Percentiles rank a stretch among this genome's conserved stretches.
Conservation (phyloP, 37 sponge, comb jelly and placozoan genomes). For the Trichoplax adhaerens region DNA sequence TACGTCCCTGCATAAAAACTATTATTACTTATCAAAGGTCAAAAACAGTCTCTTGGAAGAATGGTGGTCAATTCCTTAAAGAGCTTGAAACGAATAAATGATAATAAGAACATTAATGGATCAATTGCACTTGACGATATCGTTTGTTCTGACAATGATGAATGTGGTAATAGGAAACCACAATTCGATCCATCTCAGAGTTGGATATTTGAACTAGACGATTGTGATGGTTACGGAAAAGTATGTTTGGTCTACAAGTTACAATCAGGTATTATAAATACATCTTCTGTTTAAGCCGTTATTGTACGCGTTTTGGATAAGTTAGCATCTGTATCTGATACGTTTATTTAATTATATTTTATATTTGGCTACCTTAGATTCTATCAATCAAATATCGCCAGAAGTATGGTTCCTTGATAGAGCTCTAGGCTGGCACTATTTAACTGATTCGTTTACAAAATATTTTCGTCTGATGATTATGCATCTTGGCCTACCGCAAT, state of each 20-base stretch:
- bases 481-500: conserved; percentile 21
- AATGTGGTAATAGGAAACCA: neutral
- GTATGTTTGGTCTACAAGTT: conserved; percentile 17
- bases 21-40: too few species aligned
- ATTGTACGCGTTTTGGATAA: too few species aligned
- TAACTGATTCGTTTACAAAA: conserved; percentile 14
- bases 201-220: conserved; percentile 13
- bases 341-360: too few species aligned
- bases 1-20: too few species aligned
- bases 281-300: too few species aligned
- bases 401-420: conserved; percentile 18
- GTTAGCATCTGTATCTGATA: too few species aligned
- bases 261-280: neutral
- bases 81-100: conserved; percentile 13
- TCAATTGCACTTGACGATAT: conserved; percentile 10
- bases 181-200: conserved; percentile 6
- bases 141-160: conserved; percentile 8
- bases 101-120: conserved; percentile 8
- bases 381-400: neutral
- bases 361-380: too few species aligned
- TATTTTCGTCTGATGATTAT: conserved; percentile 18
- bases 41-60: conserved; percentile 1
- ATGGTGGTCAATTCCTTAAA: conserved; percentile 17
- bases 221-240: conserved; percentile 10
- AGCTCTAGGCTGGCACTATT: conserved; percentile 15